These are phyloP conservation scores for Ophthalmolycus amberensis DNA, from an alignment of 2,113 vertebrate genomes.

Conservation along the genomic window DNA sequence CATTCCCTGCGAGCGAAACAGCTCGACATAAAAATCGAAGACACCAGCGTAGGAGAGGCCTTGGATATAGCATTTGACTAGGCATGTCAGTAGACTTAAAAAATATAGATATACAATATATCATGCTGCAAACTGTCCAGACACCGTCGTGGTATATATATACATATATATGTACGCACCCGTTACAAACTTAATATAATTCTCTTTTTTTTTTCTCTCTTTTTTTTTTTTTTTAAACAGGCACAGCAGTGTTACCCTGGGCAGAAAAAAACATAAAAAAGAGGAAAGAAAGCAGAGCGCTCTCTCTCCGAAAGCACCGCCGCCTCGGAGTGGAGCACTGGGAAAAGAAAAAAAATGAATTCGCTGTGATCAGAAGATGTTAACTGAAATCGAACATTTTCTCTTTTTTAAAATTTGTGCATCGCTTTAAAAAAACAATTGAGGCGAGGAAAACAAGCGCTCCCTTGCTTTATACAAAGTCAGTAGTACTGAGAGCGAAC, in stretches of 20 bases:
- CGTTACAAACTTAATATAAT: slow-evolving; percentile 82
- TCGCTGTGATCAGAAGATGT: slow-evolving; percentile 80
- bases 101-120: slow-evolving; percentile 81
- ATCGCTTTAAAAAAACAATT: slow-evolving; percentile 80
- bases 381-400: slow-evolving; percentile 83
- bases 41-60: slow-evolving; percentile 52
- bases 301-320: slow-evolving; percentile 73
- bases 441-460: slow-evolving; percentile 74
- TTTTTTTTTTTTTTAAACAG: slow-evolving; percentile 75
- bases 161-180: slow-evolving; percentile 58
- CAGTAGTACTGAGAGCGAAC: slow-evolving; percentile 97
- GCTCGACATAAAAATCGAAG: slow-evolving; percentile 62
- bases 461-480: slow-evolving; percentile 90
- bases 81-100: slow-evolving; percentile 77
- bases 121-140: slow-evolving; percentile 72
- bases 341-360: slow-evolving; percentile 15
- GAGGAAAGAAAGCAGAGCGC: slow-evolving; percentile 50
- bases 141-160: slow-evolving; percentile 53
- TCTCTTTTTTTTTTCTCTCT: slow-evolving; percentile 16
- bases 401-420: slow-evolving; percentile 74
- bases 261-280: slow-evolving; percentile 82
- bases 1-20: slow-evolving; percentile 27
- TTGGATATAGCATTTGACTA: slow-evolving; percentile 61
- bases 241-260: slow-evolving; percentile 91
- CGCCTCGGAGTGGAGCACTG: slow-evolving; percentile 44